A percentile compares a stretch with the other conserved stretches of the same genome.
Evolutionary conservation across 2,797 vertebrate species (phyloP).

Genomic region (Podargus strigoides): DNA sequence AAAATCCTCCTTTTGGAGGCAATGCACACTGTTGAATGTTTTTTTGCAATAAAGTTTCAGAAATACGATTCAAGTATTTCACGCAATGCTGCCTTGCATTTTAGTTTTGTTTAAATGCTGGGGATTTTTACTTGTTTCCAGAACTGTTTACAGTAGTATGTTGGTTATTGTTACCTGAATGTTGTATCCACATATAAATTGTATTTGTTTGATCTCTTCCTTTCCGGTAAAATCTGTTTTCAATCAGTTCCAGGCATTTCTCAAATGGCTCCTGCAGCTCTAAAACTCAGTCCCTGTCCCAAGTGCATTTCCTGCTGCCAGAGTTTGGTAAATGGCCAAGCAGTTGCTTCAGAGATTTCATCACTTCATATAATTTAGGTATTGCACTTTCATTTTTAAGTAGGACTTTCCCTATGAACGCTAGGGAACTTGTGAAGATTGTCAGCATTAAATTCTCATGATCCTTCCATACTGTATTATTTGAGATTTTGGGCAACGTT

Average conservation of each 20-base stretch:
- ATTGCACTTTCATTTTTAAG: neutral
- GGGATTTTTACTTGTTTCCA: neutral
- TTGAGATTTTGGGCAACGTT: neutral
- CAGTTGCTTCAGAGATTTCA: neutral
- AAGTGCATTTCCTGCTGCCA: neutral
- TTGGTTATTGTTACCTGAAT: neutral
- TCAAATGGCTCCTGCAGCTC: neutral
- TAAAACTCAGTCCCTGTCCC: neutral
- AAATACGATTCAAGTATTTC: neutral
- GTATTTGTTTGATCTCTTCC: neutral
- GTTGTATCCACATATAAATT: neutral
- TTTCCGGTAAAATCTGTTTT: neutral
- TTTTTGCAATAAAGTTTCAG: neutral
- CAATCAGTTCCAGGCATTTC: neutral
- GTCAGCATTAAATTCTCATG: neutral
- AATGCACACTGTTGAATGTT: neutral
- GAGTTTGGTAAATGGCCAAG: neutral
- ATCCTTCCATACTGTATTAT: neutral
- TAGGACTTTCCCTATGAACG: neutral
- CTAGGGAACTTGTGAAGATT: neutral
- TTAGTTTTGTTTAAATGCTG: neutral
- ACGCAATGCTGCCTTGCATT: neutral
- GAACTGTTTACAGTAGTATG: neutral
- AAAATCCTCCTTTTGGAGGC: neutral
- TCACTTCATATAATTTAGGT: neutral